Base-by-base conservation (phyloP, 1,140 invertebrate species). In the Diachasmimorpha longicaudata region DNA sequence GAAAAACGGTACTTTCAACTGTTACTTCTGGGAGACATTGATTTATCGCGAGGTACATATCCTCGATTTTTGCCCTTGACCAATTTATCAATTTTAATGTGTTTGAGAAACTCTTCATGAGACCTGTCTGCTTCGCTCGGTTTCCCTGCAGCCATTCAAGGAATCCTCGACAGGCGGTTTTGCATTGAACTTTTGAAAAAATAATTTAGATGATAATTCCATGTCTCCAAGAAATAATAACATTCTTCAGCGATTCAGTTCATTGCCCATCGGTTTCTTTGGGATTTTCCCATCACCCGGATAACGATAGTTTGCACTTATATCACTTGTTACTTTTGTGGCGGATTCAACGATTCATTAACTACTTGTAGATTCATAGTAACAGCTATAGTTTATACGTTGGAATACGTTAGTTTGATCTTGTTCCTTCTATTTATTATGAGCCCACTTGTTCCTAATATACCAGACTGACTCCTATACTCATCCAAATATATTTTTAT, bases 71-170 rank as follows among this genome's bases (percentile, higher is more conserved):
- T 63, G 25, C 4, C 16, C 4, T 23, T 6, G 58, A 2, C 21
- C 1, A 70, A 31, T 31, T 42, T 70, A 70, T 4, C 16, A 6
- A 39, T 70, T 70, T 42, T 16, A n/a, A 19, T n/a, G 1, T n/a
- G 19, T 66, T 37, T 46, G 48, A 81, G 80, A 81, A 85, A 84
- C 81, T 77, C 83, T 86, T 87, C 81, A 85, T 85, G 8, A 23
- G 10, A 75, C 86, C 86, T 81, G 78, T 80, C 79, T 79, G 83
- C 81, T 42, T 70, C 11, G 78, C 81, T 44, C 82, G 83, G 86
- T 84, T 88, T 88, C 83, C 84, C 84, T 88, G 88, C 88, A 89
- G 88, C 88, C 88, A 89, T 88, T 89, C 87, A 88, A 81, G 83
- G 83, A 88, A 88, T 82, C 86, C 84, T 81, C 79, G 83, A 78